Evolutionary conservation across 2,888 invertebrate species (phyloP).

Genomic region (Scotopteryx bipunctaria): DNA sequence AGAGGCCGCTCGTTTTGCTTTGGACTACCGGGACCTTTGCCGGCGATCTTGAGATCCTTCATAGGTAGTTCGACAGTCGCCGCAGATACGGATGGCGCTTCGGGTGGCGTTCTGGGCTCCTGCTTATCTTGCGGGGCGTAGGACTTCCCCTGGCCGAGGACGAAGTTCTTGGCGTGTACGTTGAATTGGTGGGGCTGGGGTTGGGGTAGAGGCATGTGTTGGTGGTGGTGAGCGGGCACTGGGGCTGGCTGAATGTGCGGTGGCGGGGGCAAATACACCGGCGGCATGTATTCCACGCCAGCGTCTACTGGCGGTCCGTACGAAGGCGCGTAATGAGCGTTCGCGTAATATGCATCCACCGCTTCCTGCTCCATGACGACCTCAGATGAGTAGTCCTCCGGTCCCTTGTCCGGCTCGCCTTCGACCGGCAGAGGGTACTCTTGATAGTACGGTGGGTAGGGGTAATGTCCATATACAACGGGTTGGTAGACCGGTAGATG

Average conservation of each 20-base stretch:
- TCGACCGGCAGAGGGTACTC: constrained; percentile 77
- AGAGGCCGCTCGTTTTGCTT: constrained; percentile 60
- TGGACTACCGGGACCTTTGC: constrained; percentile 65
- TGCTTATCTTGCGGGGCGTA: constrained; percentile 60
- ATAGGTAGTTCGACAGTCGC: constrained; percentile 67
- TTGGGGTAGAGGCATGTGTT: constrained; percentile 52
- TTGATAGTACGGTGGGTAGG: constrained; percentile 75
- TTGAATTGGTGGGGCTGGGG: constrained; percentile 73
- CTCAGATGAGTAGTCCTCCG: constrained; percentile 75
- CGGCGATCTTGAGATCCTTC: constrained; percentile 72
- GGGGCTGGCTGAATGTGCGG: constrained; percentile 63
- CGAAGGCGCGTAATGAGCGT: constrained; percentile 67
- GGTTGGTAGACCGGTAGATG: constrained; percentile 80
- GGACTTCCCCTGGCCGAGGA: constrained; percentile 66
- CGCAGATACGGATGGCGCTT: constrained; percentile 49
- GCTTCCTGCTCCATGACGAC: constrained; percentile 79
- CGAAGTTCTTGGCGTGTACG: constrained; percentile 79
- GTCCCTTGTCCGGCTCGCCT: constrained; percentile 72
- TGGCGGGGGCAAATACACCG: constrained; percentile 71
- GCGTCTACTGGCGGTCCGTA: constrained; percentile 70
- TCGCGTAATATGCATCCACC: constrained; percentile 75
- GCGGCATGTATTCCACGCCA: constrained; percentile 71
- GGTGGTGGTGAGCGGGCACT: constrained; percentile 61
- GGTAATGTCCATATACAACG: constrained; percentile 72
- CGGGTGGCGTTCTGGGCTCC: constrained; percentile 55